Base-by-base conservation (phyloP, 2,888 invertebrate genomes). In the Cheilosia urbana region DNA sequence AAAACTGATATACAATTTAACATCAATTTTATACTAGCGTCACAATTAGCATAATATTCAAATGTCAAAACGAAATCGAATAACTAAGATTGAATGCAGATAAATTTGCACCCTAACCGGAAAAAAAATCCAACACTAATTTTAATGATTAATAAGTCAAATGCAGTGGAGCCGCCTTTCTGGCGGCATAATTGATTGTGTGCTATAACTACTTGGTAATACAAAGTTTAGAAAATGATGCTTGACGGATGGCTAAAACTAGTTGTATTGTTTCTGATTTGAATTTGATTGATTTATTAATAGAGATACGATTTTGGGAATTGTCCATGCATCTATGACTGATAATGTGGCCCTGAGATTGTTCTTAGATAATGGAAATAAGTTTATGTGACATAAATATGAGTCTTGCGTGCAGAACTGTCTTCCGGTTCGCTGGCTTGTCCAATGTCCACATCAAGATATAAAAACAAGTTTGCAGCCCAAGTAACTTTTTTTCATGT, bases 21-120 rank as follows among this genome's bases (percentile, higher is more conserved):
- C 47, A 34, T 58, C 15, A 40, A 30, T 68, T 45, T 21, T 17
- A 34, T 11, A 11, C 34, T 34, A 47, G 34, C 45, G n/a, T 45
- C 17, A 24, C 37, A 65, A 75, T 75, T 57, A 65, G 24, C 75
- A 75, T 65, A 75, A 55, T 75, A 47, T 17, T 47, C 57, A 45
- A 75, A 57, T 17, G 65, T 75, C 40, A 37, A 34, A 75, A 66
- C 40, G 11, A 58, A 66, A 49, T 30, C 40, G 40, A 47, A 65
- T 49, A 57, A 65, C 49, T 45, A 49, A 75, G 65, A 65, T 65
- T 65, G 55, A 73, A 63, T 49, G 65, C 62, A 62, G 21, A 51
- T 51, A 51, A 51, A 62, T 62, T 42, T 45, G 45, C 53, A 65
- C 15, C 49, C 17, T 4, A 49, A 49, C 13, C 15, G 9, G 24